Conservation (phyloP, 2,797 vertebrate species). For the Babyrousa celebensis region DNA sequence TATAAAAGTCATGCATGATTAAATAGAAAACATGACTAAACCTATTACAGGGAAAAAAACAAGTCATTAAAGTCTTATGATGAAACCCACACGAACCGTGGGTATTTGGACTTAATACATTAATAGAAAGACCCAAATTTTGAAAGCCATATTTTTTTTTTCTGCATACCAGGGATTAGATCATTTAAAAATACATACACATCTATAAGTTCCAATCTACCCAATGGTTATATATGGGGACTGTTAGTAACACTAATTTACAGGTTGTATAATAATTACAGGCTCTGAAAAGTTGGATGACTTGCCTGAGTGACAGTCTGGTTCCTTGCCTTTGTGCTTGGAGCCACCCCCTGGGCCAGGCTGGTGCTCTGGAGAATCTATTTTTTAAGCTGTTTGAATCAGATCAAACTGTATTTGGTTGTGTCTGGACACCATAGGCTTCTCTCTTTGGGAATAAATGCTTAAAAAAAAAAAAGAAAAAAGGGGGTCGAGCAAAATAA, state of each 20-base stretch:
- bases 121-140: constrained; percentile 25
- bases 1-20: constrained; percentile 48
- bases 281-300: constrained; percentile 32
- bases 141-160: constrained; percentile 17
- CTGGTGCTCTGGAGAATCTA: too few relatives aligned
- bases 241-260: constrained; percentile 26
- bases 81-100: neutral
- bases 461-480: too few relatives aligned
- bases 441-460: too few relatives aligned
- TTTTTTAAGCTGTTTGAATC: too few relatives aligned
- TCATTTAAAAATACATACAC: neutral
- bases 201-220: neutral
- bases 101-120: neutral
- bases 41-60: constrained; percentile 60
- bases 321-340: too few relatives aligned
- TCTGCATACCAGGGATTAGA: neutral
- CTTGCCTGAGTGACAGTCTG: neutral
- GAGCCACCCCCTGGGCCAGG: too few relatives aligned
- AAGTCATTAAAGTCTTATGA: constrained; percentile 22
- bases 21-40: constrained; percentile 62
- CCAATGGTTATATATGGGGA: neutral
- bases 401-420: too few relatives aligned
- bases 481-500: neutral
- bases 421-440: too few relatives aligned
- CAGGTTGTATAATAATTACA: neutral